A percentile compares a stretch with the other conserved stretches of the same genome.
Evolutionary conservation across 2,113 vertebrate species (phyloP).

Genomic region (Heterocephalus glaber): DNA sequence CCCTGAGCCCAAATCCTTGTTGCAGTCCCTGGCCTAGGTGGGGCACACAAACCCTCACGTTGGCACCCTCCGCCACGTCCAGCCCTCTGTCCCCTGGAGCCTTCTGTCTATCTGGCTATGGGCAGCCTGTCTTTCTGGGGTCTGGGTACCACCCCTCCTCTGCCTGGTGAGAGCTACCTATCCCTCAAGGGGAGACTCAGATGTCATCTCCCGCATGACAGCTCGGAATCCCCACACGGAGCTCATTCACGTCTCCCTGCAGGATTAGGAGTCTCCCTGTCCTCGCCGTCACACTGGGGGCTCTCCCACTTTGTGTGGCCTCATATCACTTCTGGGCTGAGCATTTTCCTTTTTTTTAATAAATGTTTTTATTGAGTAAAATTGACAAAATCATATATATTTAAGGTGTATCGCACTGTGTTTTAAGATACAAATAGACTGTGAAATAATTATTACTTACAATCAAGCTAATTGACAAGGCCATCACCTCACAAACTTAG

Average conservation of each 20-base stretch:
- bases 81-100: not conserved
- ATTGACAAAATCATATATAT: not conserved
- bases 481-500: not conserved
- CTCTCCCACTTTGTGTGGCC: accelerated
- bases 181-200: not conserved
- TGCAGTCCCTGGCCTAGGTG: accelerated
- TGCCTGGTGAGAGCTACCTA: accelerated
- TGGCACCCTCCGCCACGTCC: not conserved
- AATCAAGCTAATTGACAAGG: not conserved
- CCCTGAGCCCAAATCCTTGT: not conserved
- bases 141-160: not conserved
- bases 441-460: not conserved
- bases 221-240: not conserved
- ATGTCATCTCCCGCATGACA: accelerated
- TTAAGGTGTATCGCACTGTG: not conserved
- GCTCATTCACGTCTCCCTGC: accelerated
- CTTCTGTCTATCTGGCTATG: not conserved
- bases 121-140: not conserved
- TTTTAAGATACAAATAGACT: not conserved
- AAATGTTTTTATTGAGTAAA: not conserved
- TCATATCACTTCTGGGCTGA: accelerated
- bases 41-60: accelerated
- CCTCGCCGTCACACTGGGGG: accelerated
- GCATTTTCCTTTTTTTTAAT: not conserved
- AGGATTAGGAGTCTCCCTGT: not conserved